Evolutionary conservation across 23 tunicate species (phyloP), one percentile per base, ranked within the genome.

Genomic region (Botrylloides violaceus): DNA sequence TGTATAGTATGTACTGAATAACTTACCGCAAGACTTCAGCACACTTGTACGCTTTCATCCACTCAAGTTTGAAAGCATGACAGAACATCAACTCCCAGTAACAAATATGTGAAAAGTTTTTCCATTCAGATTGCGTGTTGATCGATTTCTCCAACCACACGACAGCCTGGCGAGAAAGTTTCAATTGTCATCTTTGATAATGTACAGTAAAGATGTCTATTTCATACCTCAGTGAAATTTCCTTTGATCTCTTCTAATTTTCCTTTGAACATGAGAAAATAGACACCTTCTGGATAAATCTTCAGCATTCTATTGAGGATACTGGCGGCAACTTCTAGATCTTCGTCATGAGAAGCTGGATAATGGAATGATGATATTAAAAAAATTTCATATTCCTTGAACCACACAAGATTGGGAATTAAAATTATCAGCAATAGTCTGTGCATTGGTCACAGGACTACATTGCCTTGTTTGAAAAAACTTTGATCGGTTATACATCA

Each of bases 41-140:
- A 53, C 83, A 90, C 66, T 79, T 35, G 3, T 75, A 74, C 12
- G 97, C 90, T 79, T 83, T 33, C 29, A 64, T 66, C 90, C 85
- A 90, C 30, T 79, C 39, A 48, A 90, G 58, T 36, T 68, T 66
- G 63, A 50, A 82, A 30, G 90, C 71, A 70, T 83, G 79, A 70
- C 97, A 90, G 84, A 90, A 90, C 97, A 90, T 90, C 63, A 90
- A 33, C 37, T 90, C 97, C 97, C 97, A 90, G 79, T 90, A 90
- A 36, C 97, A 90, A 47, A 83, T 32, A 49, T 90, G 97, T 0
- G 90, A 83, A 27, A 90, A 90, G 38, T 83, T 84, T 70, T 90
- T 83, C 97, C 97, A 90, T 49, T 90, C 92, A 1, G 74, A 63
- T 65, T 90, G 97, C 18, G 78, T 71, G 1, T 68, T 66, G 25